These are phyloP conservation scores for Cotesia congregata DNA, from an alignment of 2,888 invertebrate genomes.

Conservation along the genomic window DNA sequence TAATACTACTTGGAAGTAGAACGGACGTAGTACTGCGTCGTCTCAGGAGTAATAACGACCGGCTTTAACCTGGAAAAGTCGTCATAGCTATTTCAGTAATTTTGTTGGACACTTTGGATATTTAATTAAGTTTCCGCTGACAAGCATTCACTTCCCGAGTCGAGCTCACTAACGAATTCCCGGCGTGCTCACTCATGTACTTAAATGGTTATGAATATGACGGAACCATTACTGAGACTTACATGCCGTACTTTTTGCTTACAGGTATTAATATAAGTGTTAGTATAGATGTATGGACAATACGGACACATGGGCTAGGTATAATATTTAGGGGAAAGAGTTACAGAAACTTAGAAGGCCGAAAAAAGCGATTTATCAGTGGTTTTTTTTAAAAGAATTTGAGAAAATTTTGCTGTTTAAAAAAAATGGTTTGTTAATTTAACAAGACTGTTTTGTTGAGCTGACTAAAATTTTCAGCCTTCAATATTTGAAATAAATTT, in stretches of 20 bases:
- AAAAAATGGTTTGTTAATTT: too few relatives aligned
- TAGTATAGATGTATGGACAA: not conserved
- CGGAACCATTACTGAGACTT: not conserved
- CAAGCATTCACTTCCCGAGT: constrained; percentile 64
- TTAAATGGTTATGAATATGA: constrained; percentile 10
- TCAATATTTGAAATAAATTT: too few relatives aligned
- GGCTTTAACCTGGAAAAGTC: constrained; percentile 52
- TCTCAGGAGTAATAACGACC: constrained; percentile 57
- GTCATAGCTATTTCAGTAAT: constrained; percentile 70
- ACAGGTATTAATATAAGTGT: not conserved
- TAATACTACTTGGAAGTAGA: constrained; percentile 63
- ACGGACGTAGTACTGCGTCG: constrained; percentile 57
- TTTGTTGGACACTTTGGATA: constrained; percentile 69
- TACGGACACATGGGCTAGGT: too few relatives aligned
- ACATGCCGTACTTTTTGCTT: not conserved
- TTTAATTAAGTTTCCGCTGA: constrained; percentile 70
- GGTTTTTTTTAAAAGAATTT: too few relatives aligned
- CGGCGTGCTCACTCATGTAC: constrained; percentile 16
- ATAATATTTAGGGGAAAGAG: too few relatives aligned
- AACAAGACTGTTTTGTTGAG: too few relatives aligned
- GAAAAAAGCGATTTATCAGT: too few relatives aligned
- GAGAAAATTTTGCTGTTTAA: too few relatives aligned
- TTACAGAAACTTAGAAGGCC: too few relatives aligned
- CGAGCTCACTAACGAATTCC: constrained; percentile 39
- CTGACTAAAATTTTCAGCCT: too few relatives aligned